Evolutionary conservation across 2,797 vertebrate species (phyloP).

Genomic region (Gymnocypris eckloni): DNA sequence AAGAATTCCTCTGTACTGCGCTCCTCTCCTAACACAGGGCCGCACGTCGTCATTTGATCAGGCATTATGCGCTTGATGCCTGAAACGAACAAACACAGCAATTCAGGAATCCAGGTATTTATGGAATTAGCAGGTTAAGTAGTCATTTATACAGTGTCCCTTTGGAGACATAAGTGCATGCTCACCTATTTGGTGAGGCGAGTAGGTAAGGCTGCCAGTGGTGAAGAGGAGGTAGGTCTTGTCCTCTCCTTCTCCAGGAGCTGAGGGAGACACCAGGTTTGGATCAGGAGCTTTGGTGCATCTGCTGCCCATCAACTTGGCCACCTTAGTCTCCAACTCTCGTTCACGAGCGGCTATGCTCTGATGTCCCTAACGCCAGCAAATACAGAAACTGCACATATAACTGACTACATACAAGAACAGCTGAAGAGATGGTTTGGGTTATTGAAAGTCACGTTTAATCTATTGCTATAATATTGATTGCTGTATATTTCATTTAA

Average conservation of each 20-base stretch:
- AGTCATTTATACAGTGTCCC: background rate
- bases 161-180: background rate
- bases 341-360: constrained; percentile 73
- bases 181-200: constrained; percentile 96
- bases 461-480: background rate
- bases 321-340: constrained; percentile 86
- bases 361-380: constrained; percentile 65
- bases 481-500: background rate
- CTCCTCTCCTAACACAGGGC: constrained; percentile 92
- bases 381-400: background rate
- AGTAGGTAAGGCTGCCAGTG: constrained; percentile 96
- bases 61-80: constrained; percentile 95
- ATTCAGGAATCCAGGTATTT: background rate
- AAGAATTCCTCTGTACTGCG: constrained; percentile 92
- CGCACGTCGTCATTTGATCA: constrained; percentile 94
- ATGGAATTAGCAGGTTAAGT: background rate
- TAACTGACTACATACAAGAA: background rate
- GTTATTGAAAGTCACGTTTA: background rate
- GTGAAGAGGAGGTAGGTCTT: constrained; percentile 96
- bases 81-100: constrained; percentile 61
- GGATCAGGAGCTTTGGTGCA: constrained; percentile 81
- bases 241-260: constrained; percentile 73
- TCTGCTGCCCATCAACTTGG: constrained; percentile 83
- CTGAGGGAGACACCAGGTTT: constrained; percentile 68
- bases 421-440: too few relatives aligned